Evolutionary conservation across 1,140 invertebrate genomes (phyloP).

Genomic region (Berghia stephanieae): DNA sequence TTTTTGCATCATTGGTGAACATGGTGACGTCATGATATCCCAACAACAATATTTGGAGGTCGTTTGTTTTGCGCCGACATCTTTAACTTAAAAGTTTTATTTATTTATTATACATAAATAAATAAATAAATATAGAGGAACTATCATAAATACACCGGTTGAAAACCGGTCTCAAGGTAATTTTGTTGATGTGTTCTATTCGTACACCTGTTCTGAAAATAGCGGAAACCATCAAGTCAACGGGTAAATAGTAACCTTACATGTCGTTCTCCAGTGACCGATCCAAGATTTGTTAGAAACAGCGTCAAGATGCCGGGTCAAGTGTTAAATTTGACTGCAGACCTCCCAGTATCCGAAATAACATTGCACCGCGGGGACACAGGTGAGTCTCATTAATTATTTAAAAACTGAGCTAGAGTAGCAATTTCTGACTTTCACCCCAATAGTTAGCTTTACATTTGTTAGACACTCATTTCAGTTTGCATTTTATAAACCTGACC

Average conservation of each 20-base stretch:
- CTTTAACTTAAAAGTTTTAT: background rate
- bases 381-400: constrained; percentile 8
- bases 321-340: constrained; percentile 22
- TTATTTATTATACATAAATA: background rate
- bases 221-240: background rate
- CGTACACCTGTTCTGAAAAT: constrained; percentile 17
- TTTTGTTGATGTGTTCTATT: constrained; percentile 23
- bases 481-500: background rate
- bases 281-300: constrained; percentile 16
- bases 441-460: background rate
- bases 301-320: constrained; percentile 12
- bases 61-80: background rate
- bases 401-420: background rate
- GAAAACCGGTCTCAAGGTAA: background rate
- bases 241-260: constrained; percentile 27
- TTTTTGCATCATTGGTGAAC: constrained; percentile 11
- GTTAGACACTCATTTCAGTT: background rate
- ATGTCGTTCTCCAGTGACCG: constrained; percentile 25
- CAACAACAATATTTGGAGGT: constrained; percentile 15
- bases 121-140: background rate
- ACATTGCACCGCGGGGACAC: constrained; percentile 32
- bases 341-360: constrained; percentile 17
- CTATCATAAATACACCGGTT: background rate
- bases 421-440: background rate
- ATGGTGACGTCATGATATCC: constrained; percentile 27